These are phyloP conservation scores for Vicugna pacos DNA, from an alignment of 2,113 vertebrate genomes.

Conservation along the genomic window DNA sequence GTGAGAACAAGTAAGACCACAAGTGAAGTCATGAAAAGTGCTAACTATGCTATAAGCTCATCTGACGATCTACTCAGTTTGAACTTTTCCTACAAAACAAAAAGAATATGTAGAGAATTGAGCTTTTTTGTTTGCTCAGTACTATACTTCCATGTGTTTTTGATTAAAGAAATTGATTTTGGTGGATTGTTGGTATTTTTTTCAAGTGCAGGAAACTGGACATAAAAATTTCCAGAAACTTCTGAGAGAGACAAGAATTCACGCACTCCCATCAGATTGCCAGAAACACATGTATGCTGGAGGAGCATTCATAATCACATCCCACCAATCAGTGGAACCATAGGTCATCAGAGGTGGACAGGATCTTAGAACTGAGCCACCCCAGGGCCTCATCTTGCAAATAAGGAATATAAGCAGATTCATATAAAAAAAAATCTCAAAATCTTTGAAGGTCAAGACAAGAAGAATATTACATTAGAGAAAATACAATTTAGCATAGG, in stretches of 20 bases:
- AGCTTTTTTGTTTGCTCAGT: not conserved
- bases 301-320: not conserved
- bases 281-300: not conserved
- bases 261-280: not conserved
- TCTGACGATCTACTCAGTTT: not conserved
- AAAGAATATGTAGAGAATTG: not conserved
- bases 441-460: not conserved
- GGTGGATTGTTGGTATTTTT: not conserved
- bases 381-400: not conserved
- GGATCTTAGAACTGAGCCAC: not conserved
- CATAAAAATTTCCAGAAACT: not conserved
- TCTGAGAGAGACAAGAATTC: not conserved
- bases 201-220: not conserved
- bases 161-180: not conserved
- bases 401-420: not conserved
- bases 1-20: not conserved
- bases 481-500: not conserved
- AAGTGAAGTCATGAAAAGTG: not conserved
- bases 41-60: not conserved
- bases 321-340: not conserved
- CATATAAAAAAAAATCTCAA: not conserved
- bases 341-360: not conserved
- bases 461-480: not conserved
- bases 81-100: not conserved
- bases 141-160: not conserved